Evolutionary conservation across 2,113 vertebrate genomes (phyloP).

Genomic region (Danionella cerebrum): DNA sequence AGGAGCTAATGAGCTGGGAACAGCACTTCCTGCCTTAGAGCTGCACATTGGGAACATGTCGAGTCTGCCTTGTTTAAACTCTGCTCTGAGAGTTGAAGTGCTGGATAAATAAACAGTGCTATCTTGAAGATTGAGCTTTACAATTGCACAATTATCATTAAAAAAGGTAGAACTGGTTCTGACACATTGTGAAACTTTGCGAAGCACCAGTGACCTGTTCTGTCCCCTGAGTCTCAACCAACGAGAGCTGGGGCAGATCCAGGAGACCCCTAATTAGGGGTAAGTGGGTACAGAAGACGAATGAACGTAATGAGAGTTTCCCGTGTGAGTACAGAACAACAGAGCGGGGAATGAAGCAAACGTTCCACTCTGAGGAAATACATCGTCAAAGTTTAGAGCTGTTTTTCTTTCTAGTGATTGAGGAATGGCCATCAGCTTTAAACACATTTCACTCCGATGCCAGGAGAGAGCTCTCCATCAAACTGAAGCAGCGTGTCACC

Average conservation of each 20-base stretch:
- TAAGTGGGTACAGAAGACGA: no score
- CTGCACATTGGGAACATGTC: neutral
- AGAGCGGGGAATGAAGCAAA: neutral
- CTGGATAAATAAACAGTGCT: neutral
- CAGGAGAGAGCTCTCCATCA: neutral
- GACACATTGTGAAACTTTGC: no score
- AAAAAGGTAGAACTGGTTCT: slow-evolving; percentile 5
- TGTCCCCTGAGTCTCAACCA: no score
- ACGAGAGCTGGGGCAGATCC: no score
- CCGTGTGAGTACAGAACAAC: neutral
- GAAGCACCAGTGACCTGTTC: no score
- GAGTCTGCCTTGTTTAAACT: neutral
- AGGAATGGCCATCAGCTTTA: slow-evolving; percentile 14
- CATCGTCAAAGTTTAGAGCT: neutral
- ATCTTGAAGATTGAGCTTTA: neutral
- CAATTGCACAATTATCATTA: slow-evolving; percentile 16
- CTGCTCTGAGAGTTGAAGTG: neutral
- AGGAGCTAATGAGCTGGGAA: neutral
- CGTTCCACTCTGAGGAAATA: neutral
- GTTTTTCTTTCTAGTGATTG: neutral
- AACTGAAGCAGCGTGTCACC: slow-evolving; percentile 22
- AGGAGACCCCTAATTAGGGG: no score
- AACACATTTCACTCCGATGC: neutral
- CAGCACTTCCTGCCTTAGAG: neutral
- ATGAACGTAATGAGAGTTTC: neutral